Evolutionary conservation across 1,140 invertebrate species (phyloP).

Genomic region (Daktulosphaira vitifoliae): DNA sequence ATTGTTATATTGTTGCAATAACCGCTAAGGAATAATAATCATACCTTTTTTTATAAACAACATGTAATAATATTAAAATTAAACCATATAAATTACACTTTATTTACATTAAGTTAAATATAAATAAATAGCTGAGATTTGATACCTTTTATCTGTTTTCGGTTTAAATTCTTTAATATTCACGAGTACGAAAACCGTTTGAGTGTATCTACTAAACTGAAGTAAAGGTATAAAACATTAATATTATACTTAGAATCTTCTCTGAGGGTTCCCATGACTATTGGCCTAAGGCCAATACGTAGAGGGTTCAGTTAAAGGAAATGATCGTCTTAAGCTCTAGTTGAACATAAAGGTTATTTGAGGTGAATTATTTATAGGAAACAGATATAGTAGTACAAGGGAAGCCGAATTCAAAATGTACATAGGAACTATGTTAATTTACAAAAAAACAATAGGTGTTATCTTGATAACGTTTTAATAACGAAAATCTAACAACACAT

Average conservation of each 20-base stretch:
- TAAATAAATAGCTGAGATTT: neutral
- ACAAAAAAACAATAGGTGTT: conserved; percentile 15
- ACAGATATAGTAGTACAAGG: conserved; percentile 2
- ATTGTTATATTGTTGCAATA: too few relatives aligned
- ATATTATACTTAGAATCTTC: neutral
- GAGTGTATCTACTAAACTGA: too few relatives aligned
- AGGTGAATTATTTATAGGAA: conserved; percentile 29
- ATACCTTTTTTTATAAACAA: too few relatives aligned
- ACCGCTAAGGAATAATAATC: too few relatives aligned
- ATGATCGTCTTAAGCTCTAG: neutral
- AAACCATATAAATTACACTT: too few relatives aligned
- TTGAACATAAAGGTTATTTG: conserved; percentile 5
- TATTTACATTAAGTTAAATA: too few relatives aligned
- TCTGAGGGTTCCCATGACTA: conserved; percentile 3
- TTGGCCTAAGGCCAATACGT: conserved; percentile 4
- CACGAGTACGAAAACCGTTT: neutral
- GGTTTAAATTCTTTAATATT: conserved; percentile 20
- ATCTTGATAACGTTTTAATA: conserved; percentile 27
- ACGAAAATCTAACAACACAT: too few relatives aligned
- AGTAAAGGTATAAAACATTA: conserved; percentile 17
- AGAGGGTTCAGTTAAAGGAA: neutral
- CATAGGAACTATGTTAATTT: neutral
- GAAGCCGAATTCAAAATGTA: neutral
- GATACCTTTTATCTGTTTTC: neutral
- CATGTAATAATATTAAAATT: too few relatives aligned